These are phyloP conservation scores for Drosophila eohydei DNA, from an alignment of 2,888 invertebrate genomes.

Conservation along the genomic window DNA sequence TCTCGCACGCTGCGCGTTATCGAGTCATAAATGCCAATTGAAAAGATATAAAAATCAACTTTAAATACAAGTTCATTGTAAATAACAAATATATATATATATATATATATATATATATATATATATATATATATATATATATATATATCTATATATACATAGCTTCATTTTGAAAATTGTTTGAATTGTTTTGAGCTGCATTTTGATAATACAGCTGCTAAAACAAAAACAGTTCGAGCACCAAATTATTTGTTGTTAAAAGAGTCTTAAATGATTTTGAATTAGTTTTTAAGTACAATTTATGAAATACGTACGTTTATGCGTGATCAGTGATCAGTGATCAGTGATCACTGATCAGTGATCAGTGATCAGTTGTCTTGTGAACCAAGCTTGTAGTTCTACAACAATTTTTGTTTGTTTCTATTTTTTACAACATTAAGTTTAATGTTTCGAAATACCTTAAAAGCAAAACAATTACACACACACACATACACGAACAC, in stretches of 20 bases:
- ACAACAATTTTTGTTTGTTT: conserved; percentile 34
- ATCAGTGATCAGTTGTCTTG: conserved; percentile 55
- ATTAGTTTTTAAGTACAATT: conserved; percentile 63
- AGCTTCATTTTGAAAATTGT: conserved; percentile 27
- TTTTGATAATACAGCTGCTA: conserved; percentile 45
- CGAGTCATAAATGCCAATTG: conserved; percentile 18
- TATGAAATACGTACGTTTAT: conserved; percentile 53
- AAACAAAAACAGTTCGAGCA: conserved; percentile 42
- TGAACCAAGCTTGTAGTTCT: conserved; percentile 26
- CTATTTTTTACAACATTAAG: conserved; percentile 36
- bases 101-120: conserved; percentile 3
- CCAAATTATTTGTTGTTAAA: conserved; percentile 69
- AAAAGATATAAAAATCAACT: conserved; percentile 1
- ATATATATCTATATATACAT: conserved; percentile 7
- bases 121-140: conserved; percentile 2
- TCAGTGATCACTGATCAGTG: conserved; percentile 26
- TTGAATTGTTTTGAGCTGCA: conserved; percentile 39
- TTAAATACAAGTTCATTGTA: conserved; percentile 17
- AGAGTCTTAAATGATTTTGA: conserved; percentile 62
- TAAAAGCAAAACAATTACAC: conserved; percentile 29
- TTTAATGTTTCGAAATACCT: conserved; percentile 30
- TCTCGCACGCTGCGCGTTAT: conserved; percentile 35
- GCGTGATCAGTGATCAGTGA: conserved; percentile 35
- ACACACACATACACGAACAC: conserved; percentile 24
- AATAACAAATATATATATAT: conserved; percentile 15